Conservation (phyloP, 92 coral and sea anemone genomes). For the Epizoanthus ramosus region DNA sequence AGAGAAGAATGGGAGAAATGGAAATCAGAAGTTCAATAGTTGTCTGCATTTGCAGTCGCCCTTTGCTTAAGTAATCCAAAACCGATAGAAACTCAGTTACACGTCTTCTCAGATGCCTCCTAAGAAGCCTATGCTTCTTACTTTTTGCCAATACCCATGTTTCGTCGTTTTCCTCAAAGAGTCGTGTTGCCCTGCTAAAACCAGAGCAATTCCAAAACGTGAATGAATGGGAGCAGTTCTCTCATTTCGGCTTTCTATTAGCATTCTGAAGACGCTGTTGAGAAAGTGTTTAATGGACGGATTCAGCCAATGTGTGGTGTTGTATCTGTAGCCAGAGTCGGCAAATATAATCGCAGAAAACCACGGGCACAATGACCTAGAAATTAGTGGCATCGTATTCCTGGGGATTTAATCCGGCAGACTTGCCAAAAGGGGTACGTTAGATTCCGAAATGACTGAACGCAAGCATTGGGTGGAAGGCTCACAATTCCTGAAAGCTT, state of each 20-base stretch:
- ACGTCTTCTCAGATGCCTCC: slow-evolving; percentile 13
- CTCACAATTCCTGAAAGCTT: slow-evolving; percentile 8
- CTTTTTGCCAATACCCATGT: slow-evolving; percentile 39
- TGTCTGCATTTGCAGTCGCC: neutral
- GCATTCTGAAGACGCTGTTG: too few relatives aligned
- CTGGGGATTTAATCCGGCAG: too few relatives aligned
- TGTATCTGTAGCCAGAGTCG: too few relatives aligned
- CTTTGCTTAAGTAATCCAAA: neutral
- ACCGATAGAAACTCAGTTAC: neutral
- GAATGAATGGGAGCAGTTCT: too few relatives aligned
- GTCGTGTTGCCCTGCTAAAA: slow-evolving; percentile 30
- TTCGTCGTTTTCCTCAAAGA: slow-evolving; percentile 26
- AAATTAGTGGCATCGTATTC: too few relatives aligned
- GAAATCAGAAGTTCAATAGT: neutral
- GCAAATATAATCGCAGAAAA: too few relatives aligned
- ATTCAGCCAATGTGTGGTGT: too few relatives aligned
- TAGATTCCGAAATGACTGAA: neutral
- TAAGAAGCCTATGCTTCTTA: slow-evolving; percentile 37
- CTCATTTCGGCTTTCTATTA: too few relatives aligned
- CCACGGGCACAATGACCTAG: too few relatives aligned
- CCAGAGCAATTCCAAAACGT: slow-evolving; percentile 16
- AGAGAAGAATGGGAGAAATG: neutral
- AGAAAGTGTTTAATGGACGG: too few relatives aligned
- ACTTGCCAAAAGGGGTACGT: neutral
- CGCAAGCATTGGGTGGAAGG: slow-evolving; percentile 11